Evolutionary conservation across 2,888 invertebrate genomes (phyloP), one percentile per base, ranked within the genome.

Genomic region (Agriopis leucophaearia): DNA sequence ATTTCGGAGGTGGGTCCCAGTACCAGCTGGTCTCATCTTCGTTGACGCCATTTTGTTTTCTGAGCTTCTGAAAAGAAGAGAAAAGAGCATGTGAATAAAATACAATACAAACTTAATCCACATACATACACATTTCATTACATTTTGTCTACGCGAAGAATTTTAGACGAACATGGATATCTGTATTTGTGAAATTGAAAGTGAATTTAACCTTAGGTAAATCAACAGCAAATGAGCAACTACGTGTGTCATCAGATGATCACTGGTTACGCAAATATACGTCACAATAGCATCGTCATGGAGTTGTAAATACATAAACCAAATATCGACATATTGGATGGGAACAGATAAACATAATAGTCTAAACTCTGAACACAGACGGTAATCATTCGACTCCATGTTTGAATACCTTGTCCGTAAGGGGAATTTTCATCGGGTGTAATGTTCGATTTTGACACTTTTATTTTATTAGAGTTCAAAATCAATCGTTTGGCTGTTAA

Each of bases 1-100:
- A 52, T 55, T 87, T 85, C 1, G 88, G 72, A 1, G 93, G 88
- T 8, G 94, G 92, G 71, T 94, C 94, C 95, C 95, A 95, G 77
- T 94, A 94, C 95, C 95, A 95, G 72, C 86, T 92, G 57, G 91
- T 84, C 54, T 93, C 92, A 68, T 94, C 94, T 75, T 94, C 94
- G 77, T 86, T 88, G 72, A 90, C 81, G 76, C 92, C 92, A 91
- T 92, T 93, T 76, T 87, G 89, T 73, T 83, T 86, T 64, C 85
- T 80, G 78, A 89, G 82, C 79, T 83, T 92, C 94, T 94, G 92
- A 7, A 92, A 94, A 85, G 69, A 87, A 77, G 64, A 75, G 76
- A 83, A 81, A 74, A 51, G 13, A 18, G 5, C 35, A 56, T 36
- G 27, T 55, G 48, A 55, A 58, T 18, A 48, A 15, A 27, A 12